These are phyloP conservation scores for Hypercompe scribonia DNA, from an alignment of 2,888 invertebrate species.

Conservation along the genomic window DNA sequence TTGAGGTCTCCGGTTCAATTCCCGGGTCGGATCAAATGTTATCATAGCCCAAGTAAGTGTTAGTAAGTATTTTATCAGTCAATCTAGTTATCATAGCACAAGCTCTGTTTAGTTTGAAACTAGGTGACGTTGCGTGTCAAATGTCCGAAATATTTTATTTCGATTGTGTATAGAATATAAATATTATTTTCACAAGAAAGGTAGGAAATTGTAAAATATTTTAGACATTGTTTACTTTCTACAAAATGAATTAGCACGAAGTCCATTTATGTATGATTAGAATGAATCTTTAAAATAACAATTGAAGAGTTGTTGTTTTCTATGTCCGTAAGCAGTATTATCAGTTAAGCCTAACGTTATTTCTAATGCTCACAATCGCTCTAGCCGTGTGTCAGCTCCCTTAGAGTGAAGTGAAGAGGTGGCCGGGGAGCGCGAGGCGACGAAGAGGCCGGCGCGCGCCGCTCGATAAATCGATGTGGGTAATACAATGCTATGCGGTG, in stretches of 20 bases:
- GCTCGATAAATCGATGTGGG: slow-evolving; percentile 84
- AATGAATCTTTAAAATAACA: neutral
- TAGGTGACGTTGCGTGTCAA: too few relatives aligned
- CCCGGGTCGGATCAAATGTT: too few relatives aligned
- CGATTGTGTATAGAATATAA: neutral
- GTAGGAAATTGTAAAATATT: neutral
- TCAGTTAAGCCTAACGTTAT: neutral
- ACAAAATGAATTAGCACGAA: neutral
- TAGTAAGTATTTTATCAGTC: too few relatives aligned
- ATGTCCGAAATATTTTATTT: too few relatives aligned
- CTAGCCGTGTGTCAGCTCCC: slow-evolving; percentile 49
- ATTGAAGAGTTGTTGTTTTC: neutral
- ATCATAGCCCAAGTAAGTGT: too few relatives aligned
- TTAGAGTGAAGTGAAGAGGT: slow-evolving; percentile 63
- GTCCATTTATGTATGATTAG: neutral
- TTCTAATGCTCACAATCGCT: slow-evolving; percentile 32
- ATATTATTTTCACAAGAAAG: neutral
- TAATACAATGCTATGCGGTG: slow-evolving; percentile 79
- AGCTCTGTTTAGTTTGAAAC: too few relatives aligned
- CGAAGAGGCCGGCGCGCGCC: slow-evolving; percentile 80
- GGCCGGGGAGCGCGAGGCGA: slow-evolving; percentile 62
- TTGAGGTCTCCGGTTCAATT: too few relatives aligned
- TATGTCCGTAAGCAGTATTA: neutral
- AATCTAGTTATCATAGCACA: too few relatives aligned
- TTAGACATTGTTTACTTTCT: neutral